phyloP scores from a whole-genome alignment of 2,113 vertebrate genomes.

The Apteryx mantelli region DNA sequence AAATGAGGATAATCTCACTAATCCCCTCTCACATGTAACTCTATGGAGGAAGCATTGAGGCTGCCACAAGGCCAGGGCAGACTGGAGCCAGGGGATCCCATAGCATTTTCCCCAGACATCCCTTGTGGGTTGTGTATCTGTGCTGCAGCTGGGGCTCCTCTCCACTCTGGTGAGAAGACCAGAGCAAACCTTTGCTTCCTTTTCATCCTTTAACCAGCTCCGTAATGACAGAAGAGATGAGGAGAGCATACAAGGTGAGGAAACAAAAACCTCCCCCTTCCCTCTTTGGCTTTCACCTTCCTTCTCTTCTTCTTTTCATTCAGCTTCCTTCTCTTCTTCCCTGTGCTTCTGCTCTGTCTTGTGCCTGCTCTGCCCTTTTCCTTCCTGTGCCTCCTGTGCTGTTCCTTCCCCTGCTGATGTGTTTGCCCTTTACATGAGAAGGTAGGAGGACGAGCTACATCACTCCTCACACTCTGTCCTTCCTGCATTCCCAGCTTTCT shows the following conservation, averaged over 20 bases:
- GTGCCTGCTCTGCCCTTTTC: background rate
- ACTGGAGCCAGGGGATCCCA: fast-evolving
- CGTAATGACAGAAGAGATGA: too few relatives aligned
- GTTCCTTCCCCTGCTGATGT: background rate
- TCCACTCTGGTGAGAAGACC: background rate
- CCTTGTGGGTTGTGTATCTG: background rate
- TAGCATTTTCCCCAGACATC: background rate
- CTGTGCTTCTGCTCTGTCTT: background rate
- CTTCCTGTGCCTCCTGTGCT: background rate
- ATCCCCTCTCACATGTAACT: fast-evolving
- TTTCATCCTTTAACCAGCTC: background rate
- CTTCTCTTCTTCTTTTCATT: background rate
- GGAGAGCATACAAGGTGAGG: background rate
- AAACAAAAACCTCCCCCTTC: background rate
- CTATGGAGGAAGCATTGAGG: background rate
- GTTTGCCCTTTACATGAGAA: background rate
- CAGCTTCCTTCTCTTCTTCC: background rate
- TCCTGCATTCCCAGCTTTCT: background rate
- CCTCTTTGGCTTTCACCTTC: background rate
- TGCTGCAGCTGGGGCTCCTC: background rate
- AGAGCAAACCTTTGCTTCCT: background rate
- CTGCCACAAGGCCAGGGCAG: background rate
- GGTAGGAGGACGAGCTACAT: fast-evolving
- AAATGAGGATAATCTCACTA: background rate
- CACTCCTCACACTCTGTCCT: background rate